Conservation (phyloP, 2,888 invertebrate genomes). For the Conops quadrifasciatus region DNA sequence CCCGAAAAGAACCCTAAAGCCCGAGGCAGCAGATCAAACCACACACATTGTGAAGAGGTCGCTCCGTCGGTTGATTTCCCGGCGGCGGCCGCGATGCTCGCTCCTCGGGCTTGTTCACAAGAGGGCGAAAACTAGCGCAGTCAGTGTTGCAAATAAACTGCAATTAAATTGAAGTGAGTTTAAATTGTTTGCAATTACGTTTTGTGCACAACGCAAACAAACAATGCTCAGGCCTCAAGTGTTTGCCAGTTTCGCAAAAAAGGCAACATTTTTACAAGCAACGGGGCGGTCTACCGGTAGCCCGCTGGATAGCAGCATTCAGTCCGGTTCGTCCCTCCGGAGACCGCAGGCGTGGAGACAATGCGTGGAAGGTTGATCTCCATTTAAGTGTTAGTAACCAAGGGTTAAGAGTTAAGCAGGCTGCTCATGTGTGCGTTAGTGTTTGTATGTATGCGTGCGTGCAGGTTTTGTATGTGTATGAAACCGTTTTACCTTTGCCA, state of each 20-base stretch:
- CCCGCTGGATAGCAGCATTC: neutral
- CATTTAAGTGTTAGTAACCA: too few relatives aligned
- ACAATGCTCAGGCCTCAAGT: constrained; percentile 15
- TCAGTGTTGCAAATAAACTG: constrained; percentile 25
- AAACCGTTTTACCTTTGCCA: neutral
- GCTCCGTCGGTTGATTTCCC: too few relatives aligned
- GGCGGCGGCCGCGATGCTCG: too few relatives aligned
- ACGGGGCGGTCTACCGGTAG: neutral
- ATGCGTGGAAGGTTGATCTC: too few relatives aligned
- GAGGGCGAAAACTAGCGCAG: neutral
- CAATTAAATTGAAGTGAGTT: constrained; percentile 52
- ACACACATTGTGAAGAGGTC: constrained; percentile 27
- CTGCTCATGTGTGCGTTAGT: too few relatives aligned
- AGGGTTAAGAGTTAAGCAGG: too few relatives aligned
- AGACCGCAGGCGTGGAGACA: neutral
- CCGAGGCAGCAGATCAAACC: neutral
- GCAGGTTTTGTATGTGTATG: neutral
- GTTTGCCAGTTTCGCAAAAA: constrained; percentile 24
- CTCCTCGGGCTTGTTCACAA: neutral
- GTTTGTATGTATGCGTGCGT: constrained; percentile 5
- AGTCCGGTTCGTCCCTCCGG: neutral
- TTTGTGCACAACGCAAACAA: constrained; percentile 32
- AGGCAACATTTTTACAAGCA: constrained; percentile 29
- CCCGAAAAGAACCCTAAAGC: neutral
- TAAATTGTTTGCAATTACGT: constrained; percentile 57